phyloP scores from a whole-genome alignment of 2,888 invertebrate species.

The Scelioninae gen. 1 region DNA sequence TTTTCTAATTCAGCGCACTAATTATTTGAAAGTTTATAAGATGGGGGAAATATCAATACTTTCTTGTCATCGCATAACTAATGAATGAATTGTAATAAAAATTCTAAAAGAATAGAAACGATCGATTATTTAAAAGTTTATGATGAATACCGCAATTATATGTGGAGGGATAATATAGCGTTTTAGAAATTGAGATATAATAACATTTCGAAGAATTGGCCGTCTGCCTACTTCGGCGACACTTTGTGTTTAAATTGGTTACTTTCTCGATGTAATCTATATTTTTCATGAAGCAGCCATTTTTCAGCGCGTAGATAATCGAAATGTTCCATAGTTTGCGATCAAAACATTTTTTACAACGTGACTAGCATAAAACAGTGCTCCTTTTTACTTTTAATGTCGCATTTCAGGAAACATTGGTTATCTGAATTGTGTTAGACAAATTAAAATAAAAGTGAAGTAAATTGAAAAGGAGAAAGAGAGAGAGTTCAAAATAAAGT shows the following conservation, averaged over 20 bases:
- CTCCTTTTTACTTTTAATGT: slow-evolving; percentile 15
- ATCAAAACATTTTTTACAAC: slow-evolving; percentile 60
- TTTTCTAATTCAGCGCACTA: no score
- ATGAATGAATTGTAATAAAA: neutral
- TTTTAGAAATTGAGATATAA: slow-evolving; percentile 56
- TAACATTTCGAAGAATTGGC: slow-evolving; percentile 55
- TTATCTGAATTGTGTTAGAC: slow-evolving; percentile 21
- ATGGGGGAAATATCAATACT: no score
- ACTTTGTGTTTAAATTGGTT: slow-evolving; percentile 53
- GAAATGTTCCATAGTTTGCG: slow-evolving; percentile 41
- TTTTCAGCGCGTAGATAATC: slow-evolving; percentile 60
- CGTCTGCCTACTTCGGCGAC: slow-evolving; percentile 56
- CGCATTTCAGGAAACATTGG: slow-evolving; percentile 16
- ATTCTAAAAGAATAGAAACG: neutral
- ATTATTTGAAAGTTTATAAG: no score
- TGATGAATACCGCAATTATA: slow-evolving; percentile 61
- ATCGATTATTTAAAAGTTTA: slow-evolving; percentile 9
- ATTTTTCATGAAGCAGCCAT: slow-evolving; percentile 54
- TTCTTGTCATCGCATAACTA: neutral
- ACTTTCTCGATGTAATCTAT: slow-evolving; percentile 49
- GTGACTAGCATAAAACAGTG: slow-evolving; percentile 46
- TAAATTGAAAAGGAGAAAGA: neutral
- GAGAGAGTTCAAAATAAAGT: neutral
- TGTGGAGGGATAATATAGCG: slow-evolving; percentile 39
- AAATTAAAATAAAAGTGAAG: neutral